phyloP scores from a whole-genome alignment of 2,888 invertebrate genomes.

The Dromius quadrimaculatus region DNA sequence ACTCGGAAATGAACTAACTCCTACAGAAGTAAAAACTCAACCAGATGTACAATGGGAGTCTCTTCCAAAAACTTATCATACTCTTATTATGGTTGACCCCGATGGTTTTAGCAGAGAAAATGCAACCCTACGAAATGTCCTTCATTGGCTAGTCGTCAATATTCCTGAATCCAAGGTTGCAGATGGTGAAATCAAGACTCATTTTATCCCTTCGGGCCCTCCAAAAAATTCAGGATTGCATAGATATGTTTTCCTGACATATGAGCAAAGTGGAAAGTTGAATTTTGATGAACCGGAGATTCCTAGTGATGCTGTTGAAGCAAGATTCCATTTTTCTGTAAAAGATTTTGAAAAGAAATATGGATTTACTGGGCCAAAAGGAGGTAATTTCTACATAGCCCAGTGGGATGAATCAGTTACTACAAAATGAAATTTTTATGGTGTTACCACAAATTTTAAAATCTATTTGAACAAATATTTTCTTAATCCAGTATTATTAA shows the following conservation, averaged over 20 bases:
- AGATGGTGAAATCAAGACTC: constrained; percentile 75
- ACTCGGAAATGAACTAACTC: constrained; percentile 59
- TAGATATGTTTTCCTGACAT: constrained; percentile 77
- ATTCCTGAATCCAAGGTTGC: constrained; percentile 70
- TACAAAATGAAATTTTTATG: neutral
- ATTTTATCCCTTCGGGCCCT: constrained; percentile 78
- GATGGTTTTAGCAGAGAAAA: constrained; percentile 81
- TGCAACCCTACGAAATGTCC: constrained; percentile 79
- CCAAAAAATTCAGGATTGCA: constrained; percentile 79
- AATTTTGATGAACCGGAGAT: constrained; percentile 63
- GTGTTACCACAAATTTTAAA: neutral
- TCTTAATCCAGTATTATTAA: neutral
- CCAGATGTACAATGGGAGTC: constrained; percentile 60
- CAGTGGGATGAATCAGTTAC: constrained; percentile 73
- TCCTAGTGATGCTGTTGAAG: constrained; percentile 67
- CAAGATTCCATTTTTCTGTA: constrained; percentile 55
- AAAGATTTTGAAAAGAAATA: constrained; percentile 71
- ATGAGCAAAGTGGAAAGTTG: constrained; percentile 62
- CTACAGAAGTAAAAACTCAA: constrained; percentile 59
- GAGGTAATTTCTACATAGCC: constrained; percentile 74
- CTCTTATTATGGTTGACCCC: constrained; percentile 74
- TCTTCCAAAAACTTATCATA: constrained; percentile 58
- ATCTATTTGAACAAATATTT: neutral
- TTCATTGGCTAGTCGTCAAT: constrained; percentile 84
- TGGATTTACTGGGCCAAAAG: constrained; percentile 71